These are phyloP conservation scores for Harpegnathos saltator DNA, from an alignment of 1,140 invertebrate species.

Conservation along the genomic window DNA sequence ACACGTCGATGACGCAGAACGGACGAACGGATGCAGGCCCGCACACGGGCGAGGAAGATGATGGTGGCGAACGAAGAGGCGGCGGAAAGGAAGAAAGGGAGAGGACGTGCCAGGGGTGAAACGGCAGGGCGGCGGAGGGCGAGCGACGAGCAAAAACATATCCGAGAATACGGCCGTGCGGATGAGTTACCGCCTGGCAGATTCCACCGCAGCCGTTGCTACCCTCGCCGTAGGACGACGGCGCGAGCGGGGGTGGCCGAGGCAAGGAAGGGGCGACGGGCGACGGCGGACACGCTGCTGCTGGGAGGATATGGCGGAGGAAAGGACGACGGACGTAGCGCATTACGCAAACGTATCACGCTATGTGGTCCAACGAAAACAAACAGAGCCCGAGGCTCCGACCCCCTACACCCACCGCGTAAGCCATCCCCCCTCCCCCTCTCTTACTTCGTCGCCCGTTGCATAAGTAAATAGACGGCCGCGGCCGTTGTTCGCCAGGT, in stretches of 20 bases:
- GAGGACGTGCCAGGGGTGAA: constrained; percentile 10
- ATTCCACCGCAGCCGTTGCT: constrained; percentile 78
- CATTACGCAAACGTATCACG: constrained; percentile 86
- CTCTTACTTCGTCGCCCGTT: constrained; percentile 73
- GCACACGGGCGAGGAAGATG: constrained; percentile 42
- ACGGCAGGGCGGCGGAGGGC: constrained; percentile 31
- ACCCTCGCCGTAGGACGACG: constrained; percentile 59
- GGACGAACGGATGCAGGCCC: constrained; percentile 25
- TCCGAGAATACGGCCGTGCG: constrained; percentile 77
- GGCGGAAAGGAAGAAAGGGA: not conserved
- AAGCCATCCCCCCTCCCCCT: constrained; percentile 56
- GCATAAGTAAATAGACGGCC: constrained; percentile 82
- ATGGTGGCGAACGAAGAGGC: not conserved
- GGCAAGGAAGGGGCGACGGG: constrained; percentile 1
- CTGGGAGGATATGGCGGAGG: constrained; percentile 56
- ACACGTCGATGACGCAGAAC: not conserved
- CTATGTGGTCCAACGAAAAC: constrained; percentile 86
- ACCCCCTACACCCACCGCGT: constrained; percentile 76
- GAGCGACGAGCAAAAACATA: constrained; percentile 72
- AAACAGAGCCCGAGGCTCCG: constrained; percentile 81
- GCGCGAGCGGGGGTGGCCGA: constrained; percentile 48
- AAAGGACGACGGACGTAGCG: constrained; percentile 79
- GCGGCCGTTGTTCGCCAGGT: constrained; percentile 59
- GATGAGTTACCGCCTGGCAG: constrained; percentile 83
- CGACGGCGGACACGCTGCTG: constrained; percentile 9